Evolutionary conservation across 2,113 vertebrate species (phyloP).

Genomic region (Climacteris rufus): DNA sequence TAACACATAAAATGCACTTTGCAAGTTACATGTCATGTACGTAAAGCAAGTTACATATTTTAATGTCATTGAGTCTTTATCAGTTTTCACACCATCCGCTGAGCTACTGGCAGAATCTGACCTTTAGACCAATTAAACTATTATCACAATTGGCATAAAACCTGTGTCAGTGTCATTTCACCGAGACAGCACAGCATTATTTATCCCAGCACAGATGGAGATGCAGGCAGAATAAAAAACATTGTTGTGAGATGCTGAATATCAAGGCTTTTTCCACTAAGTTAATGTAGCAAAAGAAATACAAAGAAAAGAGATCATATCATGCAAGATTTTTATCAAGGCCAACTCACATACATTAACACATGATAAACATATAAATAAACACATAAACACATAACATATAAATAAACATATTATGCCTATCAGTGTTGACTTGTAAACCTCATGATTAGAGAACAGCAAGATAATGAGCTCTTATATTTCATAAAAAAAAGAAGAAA

Average conservation of each 20-base stretch:
- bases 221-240: not conserved
- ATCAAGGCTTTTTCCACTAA: not conserved
- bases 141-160: not conserved
- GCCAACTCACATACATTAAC: not conserved
- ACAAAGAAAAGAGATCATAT: not conserved
- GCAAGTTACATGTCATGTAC: not conserved
- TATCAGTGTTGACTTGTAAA: not conserved
- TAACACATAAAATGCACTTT: not conserved
- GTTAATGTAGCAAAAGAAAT: not conserved
- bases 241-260: not conserved
- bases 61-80: not conserved
- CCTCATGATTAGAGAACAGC: not conserved
- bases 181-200: fast-evolving
- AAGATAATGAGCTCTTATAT: not conserved
- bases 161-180: not conserved
- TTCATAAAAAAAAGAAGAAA: not conserved
- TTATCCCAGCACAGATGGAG: not conserved
- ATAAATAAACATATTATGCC: not conserved
- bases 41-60: not conserved
- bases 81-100: not conserved
- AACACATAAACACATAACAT: not conserved
- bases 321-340: not conserved
- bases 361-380: no score
- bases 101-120: not conserved
- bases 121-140: not conserved